Evolutionary conservation across 92 coral and sea anemone genomes (phyloP), one percentile per base, ranked within the genome.

Genomic region (Zoanthus gigantus): DNA sequence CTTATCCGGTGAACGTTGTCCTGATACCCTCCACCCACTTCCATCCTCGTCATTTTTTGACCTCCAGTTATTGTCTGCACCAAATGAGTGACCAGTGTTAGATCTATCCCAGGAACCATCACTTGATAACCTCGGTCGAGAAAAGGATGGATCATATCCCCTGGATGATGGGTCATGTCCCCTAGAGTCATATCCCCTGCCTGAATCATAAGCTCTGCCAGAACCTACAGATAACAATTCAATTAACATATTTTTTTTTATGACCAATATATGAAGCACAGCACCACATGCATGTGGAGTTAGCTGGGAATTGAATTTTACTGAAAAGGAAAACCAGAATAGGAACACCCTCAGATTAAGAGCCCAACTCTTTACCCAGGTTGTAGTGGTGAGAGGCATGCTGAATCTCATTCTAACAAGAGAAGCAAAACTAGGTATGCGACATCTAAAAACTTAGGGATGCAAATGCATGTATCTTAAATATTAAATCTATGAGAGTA

Each of bases 1-100:
- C 82, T 94, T 93, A 28, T 97, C 98, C 1, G 92, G 71, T 14
- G 93, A 93, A 8, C 97, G 92, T 63, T 90, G 92, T 28, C 98
- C 98, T 42, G 98, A 94, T 4, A 95, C 89, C 67, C 95, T 95
- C 99, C 99, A 97, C 9, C 99, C 99, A 31, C 97, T 98, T 1
- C 95, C 98, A 66, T 91, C 98, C 50, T 96, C 98, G 10, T 90
- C 98, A 74, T 58, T 92, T 52, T 93, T 78, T 28, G 97, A 88
- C 77, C 99, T 92, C 99, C 99, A 97, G 84, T 94, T 94, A n/a
- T 94, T 94, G 28, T 94, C 95, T 79, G 90, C 78, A 54, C 88
- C 90, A 28, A 89, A 91, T 11, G 85, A 81, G 47, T 81, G 85
- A 37, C 90, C 87, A 52, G 89, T 71, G 15, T 87, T 95, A 11